Evolutionary conservation across 2,113 vertebrate species (phyloP).

Genomic region (Probosciger aterrimus): DNA sequence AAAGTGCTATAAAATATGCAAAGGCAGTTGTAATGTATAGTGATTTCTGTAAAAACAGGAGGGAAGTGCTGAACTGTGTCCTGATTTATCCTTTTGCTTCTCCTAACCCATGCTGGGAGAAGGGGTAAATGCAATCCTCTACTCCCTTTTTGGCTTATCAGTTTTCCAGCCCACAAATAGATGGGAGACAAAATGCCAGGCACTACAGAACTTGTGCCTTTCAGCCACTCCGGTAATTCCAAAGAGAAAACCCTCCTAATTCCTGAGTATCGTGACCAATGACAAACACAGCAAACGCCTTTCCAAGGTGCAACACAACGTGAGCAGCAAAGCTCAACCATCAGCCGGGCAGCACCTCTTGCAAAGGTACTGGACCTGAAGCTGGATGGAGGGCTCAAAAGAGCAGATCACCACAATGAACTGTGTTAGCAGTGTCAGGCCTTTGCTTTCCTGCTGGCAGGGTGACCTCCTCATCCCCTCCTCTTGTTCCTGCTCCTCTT

Average conservation of each 20-base stretch:
- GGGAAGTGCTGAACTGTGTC: slow-evolving; percentile 17
- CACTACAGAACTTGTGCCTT: neutral
- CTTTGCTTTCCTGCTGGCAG: neutral
- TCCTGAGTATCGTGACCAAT: neutral
- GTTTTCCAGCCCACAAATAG: neutral
- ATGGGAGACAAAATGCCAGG: neutral
- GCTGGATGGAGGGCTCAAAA: neutral
- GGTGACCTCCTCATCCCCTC: neutral
- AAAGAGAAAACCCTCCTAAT: neutral
- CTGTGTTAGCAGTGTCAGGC: accelerated
- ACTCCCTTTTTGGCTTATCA: neutral
- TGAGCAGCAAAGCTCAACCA: neutral
- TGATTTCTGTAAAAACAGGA: slow-evolving; percentile 25
- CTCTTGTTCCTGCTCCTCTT: neutral
- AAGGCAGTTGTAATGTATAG: slow-evolving; percentile 38
- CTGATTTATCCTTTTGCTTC: slow-evolving; percentile 15
- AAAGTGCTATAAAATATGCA: slow-evolving; percentile 51
- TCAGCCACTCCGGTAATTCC: neutral
- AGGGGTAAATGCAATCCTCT: neutral
- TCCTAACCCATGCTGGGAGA: neutral
- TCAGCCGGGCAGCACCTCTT: neutral
- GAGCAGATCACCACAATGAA: neutral
- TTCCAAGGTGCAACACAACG: neutral
- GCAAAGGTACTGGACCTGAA: neutral
- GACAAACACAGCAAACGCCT: neutral